Conservation (phyloP, 2,888 invertebrate genomes). For the Hoplodrina ambigua region DNA sequence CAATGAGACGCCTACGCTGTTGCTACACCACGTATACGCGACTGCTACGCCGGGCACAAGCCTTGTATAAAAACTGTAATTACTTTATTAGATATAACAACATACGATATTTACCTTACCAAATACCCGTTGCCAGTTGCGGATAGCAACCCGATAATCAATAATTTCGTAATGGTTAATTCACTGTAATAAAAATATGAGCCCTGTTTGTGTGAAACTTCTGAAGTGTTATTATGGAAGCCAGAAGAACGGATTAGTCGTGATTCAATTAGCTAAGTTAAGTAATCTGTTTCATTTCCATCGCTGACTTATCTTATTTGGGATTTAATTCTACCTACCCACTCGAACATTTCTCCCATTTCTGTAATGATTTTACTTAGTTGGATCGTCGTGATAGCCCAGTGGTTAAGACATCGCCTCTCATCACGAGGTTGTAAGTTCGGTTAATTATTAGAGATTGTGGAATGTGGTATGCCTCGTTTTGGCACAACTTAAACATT, state of each 20-base stretch:
- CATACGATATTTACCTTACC: no score
- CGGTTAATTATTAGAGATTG: no score
- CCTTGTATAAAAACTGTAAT: not conserved
- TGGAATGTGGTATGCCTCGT: no score
- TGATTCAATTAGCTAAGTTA: conserved; percentile 56
- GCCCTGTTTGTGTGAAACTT: conserved; percentile 17
- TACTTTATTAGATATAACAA: not conserved
- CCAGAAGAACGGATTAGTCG: conserved; percentile 37
- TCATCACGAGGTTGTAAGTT: no score
- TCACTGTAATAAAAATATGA: not conserved
- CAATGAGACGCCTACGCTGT: not conserved
- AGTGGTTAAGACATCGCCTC: no score
- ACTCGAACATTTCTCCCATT: no score
- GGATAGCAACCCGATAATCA: no score
- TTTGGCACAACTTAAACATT: no score
- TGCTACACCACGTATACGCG: not conserved
- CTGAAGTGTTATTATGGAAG: conserved; percentile 28
- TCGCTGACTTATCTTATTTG: conserved; percentile 32
- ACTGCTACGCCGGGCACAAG: not conserved
- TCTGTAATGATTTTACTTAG: no score
- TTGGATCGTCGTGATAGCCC: no score
- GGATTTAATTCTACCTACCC: no score
- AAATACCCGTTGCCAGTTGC: no score
- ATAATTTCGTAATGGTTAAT: not conserved
- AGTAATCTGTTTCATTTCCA: conserved; percentile 43